Conservation (phyloP, 2,888 invertebrate species). For the Drosophila diplacantha region DNA sequence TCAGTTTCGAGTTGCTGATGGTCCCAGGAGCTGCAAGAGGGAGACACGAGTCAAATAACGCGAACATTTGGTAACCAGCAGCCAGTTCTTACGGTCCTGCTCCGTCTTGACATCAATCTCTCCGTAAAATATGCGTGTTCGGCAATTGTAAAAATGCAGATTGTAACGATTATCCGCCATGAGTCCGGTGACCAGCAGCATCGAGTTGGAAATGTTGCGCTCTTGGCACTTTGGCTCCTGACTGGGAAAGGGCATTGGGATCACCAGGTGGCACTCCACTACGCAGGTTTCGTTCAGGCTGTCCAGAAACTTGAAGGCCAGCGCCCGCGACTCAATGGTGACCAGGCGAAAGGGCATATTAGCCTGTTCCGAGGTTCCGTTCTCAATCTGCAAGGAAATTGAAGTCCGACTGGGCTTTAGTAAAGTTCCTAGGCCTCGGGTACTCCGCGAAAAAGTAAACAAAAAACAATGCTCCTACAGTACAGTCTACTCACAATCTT, state of each 20-base stretch:
- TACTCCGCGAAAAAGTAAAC: neutral
- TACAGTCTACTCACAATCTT: constrained; percentile 75
- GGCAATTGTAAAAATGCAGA: constrained; percentile 73
- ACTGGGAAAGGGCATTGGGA: constrained; percentile 63
- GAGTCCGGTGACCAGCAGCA: constrained; percentile 66
- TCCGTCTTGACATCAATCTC: constrained; percentile 74
- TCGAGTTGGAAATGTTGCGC: constrained; percentile 66
- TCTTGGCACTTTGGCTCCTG: constrained; percentile 69
- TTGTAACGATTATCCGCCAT: constrained; percentile 72
- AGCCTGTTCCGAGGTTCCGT: constrained; percentile 72
- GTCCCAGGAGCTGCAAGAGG: constrained; percentile 74
- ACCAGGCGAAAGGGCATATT: constrained; percentile 71
- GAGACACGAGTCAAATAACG: fast-evolving
- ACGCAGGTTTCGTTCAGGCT: constrained; percentile 72
- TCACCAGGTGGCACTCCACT: constrained; percentile 70
- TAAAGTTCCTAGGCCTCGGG: neutral
- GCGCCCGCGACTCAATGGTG: constrained; percentile 74
- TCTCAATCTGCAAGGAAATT: constrained; percentile 68
- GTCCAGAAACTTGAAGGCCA: constrained; percentile 72
- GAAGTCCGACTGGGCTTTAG: constrained; percentile 17
- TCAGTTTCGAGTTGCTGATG: constrained; percentile 73
- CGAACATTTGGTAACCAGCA: neutral
- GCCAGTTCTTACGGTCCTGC: constrained; percentile 73
- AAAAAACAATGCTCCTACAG: constrained; percentile 44
- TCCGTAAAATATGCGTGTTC: constrained; percentile 71